Conservation (phyloP, 2,888 invertebrate species). For the Cheilosia impressa region DNA sequence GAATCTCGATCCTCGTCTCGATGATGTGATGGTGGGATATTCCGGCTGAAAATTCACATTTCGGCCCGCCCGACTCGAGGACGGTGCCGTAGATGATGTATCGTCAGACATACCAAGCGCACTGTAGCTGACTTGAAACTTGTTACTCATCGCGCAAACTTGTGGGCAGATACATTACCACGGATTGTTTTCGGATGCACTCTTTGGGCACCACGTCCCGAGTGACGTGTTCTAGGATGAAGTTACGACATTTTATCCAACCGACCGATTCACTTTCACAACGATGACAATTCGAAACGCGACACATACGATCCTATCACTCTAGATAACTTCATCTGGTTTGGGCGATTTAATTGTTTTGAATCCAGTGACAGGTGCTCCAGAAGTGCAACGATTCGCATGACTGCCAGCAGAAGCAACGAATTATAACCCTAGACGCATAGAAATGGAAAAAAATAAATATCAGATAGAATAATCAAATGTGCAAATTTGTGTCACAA, state of each 20-base stretch:
- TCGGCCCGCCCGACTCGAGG: conserved; percentile 79
- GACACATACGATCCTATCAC: neutral
- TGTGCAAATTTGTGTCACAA: conserved; percentile 44
- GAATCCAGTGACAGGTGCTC: conserved; percentile 35
- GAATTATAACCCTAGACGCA: conserved; percentile 56
- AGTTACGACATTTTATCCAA: conserved; percentile 39
- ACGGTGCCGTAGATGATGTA: conserved; percentile 82
- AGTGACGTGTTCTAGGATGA: conserved; percentile 18
- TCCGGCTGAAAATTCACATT: conserved; percentile 83
- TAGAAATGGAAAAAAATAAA: conserved; percentile 51
- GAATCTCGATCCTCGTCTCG: conserved; percentile 82
- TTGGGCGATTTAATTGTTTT: neutral
- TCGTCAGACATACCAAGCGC: conserved; percentile 84
- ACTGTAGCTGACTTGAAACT: conserved; percentile 83
- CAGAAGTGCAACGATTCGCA: conserved; percentile 36
- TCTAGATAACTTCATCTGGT: neutral
- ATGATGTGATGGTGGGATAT: conserved; percentile 79
- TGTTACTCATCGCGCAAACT: conserved; percentile 81
- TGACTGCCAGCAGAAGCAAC: conserved; percentile 48
- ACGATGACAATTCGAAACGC: neutral
- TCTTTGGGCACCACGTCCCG: conserved; percentile 42
- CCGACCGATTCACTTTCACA: conserved; percentile 12
- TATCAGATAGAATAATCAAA: conserved; percentile 60
- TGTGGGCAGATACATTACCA: conserved; percentile 52
- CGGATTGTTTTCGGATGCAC: conserved; percentile 25